A percentile compares a stretch with the other conserved stretches of the same genome.
Conservation (phyloP, 35 echinoderm and acorn worm genomes). For the Diadema setosum region DNA sequence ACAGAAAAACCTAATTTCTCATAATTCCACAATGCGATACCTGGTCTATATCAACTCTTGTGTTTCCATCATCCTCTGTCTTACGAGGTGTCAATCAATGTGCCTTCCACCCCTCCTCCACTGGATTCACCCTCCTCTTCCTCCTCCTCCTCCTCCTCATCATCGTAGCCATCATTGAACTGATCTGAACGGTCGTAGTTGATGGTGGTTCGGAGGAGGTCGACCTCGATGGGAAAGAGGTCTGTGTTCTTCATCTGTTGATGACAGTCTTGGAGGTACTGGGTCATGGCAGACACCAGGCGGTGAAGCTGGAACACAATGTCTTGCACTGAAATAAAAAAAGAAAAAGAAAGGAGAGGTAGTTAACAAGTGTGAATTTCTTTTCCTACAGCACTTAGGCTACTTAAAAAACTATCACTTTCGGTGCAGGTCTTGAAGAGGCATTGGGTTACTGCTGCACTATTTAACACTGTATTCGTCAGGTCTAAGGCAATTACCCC, state of each 20-base stretch:
- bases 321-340: constrained; percentile 78
- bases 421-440: neutral
- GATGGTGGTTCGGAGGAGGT: constrained; percentile 87
- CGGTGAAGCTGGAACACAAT: constrained; percentile 93
- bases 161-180: constrained; percentile 71
- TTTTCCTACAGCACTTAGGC: no score
- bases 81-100: neutral
- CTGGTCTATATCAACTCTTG: neutral
- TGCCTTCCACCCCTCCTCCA: constrained; percentile 4
- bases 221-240: constrained; percentile 92
- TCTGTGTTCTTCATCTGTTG: constrained; percentile 88
- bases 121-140: neutral
- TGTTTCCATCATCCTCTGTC: neutral
- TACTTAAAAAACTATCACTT: no score
- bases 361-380: no score
- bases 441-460: no score
- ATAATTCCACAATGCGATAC: neutral
- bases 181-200: constrained; percentile 68
- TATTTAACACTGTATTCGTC: no score
- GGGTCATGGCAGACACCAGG: constrained; percentile 79
- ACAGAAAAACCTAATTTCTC: neutral
- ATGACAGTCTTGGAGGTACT: constrained; percentile 85
- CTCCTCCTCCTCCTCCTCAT: constrained; percentile 66
- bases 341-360: neutral
- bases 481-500: no score